Base-by-base conservation (phyloP, 2,888 invertebrate species). In the Cheilosia scutellata region DNA sequence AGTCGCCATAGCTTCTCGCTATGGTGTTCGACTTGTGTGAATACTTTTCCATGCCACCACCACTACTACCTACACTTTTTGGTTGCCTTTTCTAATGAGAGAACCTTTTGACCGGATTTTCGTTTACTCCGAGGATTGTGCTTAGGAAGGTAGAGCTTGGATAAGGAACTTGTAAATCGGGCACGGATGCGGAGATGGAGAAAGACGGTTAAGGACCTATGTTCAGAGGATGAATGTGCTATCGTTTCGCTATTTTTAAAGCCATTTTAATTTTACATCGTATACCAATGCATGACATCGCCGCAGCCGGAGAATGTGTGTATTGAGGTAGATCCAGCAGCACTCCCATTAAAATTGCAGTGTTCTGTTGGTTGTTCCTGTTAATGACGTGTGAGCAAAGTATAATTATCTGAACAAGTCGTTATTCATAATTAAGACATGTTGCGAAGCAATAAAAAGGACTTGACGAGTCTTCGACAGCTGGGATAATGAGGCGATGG, bases 81-180 rank as follows among this genome's bases (percentile, higher is more conserved):
- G 27, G 37, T 68, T 55, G 60, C 60, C 37, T 66, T 65, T 63
- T 68, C 44, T 82, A 82, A 77, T 72, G 86, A 77, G 86, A 77
- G 86, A 68, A 72, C 82, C 86, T 82, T 82, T 86, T 86, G 86
- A 86, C 86, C 86, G 86, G 86, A 86, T 86, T 86, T 72, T 37
- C 57, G 57, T 86, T 86, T 68, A 72, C 76, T 72, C 57, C 53
- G 42, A 63, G 74, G 53, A 49, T 42, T 42, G 20, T n/a, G 16
- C 16, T 47, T 63, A 44, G 25, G 31, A 29, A 25, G 11, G 6
- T 29, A 13, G 29, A n/a, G 5, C 13, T 33, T 1, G 9, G 16
- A n/a, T 4, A 16, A 29, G 20, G 33, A 63, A 25, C 20, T 20
- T 49, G 31, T 47, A 63, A 49, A 20, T 31, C 33, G 13, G 16